Evolutionary conservation across 2,888 invertebrate genomes (phyloP).

Genomic region (Busseola fusca): DNA sequence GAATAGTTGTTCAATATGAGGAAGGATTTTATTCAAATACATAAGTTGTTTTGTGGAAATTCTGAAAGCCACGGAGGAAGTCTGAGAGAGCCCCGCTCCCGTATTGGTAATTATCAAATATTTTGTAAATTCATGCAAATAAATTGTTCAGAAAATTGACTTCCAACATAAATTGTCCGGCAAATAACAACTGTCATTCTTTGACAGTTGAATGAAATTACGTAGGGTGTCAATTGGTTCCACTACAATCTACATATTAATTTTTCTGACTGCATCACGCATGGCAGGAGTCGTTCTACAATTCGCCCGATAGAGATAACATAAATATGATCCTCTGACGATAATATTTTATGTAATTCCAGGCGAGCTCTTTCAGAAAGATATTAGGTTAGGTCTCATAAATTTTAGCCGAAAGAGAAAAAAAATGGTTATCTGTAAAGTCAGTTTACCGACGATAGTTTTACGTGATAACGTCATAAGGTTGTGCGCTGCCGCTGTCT

Average conservation of each 20-base stretch:
- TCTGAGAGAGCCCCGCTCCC: background rate
- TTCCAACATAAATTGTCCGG: background rate
- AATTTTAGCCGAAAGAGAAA: no score
- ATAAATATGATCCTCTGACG: no score
- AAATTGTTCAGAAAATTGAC: background rate
- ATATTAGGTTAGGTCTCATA: no score
- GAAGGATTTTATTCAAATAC: slow-evolving; percentile 33
- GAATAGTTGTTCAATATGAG: slow-evolving; percentile 13
- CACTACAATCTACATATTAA: no score
- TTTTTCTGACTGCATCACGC: background rate
- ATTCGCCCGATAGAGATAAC: background rate
- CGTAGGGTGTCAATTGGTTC: background rate
- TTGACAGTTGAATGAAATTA: background rate
- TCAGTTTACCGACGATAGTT: no score
- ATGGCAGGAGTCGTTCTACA: background rate
- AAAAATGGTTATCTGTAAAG: no score
- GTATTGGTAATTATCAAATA: background rate
- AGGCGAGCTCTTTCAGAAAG: no score
- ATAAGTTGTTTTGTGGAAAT: slow-evolving; percentile 3
- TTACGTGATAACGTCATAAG: no score
- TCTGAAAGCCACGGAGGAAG: no score
- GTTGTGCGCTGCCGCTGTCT: no score
- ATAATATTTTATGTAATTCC: no score
- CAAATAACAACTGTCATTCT: background rate
- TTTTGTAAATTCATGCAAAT: background rate